Conservation (phyloP, 2,113 vertebrate genomes). For the Leptocoma aspasia region DNA sequence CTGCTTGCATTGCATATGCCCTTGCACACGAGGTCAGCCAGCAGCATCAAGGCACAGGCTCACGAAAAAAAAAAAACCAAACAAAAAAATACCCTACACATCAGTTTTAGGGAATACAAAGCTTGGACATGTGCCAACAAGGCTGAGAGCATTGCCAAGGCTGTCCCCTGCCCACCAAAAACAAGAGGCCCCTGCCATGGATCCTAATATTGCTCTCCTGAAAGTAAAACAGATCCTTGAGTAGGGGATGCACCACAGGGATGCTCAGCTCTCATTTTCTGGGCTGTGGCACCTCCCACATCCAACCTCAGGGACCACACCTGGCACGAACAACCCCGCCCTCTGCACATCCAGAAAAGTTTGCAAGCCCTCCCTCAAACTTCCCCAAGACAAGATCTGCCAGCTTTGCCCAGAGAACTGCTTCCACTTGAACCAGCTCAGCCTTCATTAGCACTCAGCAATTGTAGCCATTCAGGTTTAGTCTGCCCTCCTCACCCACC, state of each 20-base stretch:
- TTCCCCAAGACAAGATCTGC: background rate
- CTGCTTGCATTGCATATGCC: background rate
- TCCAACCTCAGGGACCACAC: background rate
- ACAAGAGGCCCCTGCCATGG: accelerated
- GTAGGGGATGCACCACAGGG: background rate
- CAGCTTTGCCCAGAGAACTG: background rate
- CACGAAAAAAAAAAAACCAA: background rate
- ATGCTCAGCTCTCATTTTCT: background rate
- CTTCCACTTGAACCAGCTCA: background rate
- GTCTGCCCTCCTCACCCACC: background rate
- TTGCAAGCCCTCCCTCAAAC: background rate
- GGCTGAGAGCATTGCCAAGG: background rate
- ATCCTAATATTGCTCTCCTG: background rate
- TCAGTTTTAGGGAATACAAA: background rate
- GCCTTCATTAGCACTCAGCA: background rate
- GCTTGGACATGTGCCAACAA: background rate
- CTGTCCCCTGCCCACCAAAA: background rate
- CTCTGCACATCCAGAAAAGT: background rate
- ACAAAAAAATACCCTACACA: background rate
- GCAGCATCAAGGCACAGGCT: background rate
- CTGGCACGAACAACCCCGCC: background rate
- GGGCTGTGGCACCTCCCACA: background rate
- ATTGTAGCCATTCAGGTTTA: background rate
- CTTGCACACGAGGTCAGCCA: background rate
- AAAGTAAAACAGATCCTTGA: background rate